These are phyloP conservation scores for Brachymystax lenok DNA, from an alignment of 2,797 vertebrate genomes.

Conservation along the genomic window DNA sequence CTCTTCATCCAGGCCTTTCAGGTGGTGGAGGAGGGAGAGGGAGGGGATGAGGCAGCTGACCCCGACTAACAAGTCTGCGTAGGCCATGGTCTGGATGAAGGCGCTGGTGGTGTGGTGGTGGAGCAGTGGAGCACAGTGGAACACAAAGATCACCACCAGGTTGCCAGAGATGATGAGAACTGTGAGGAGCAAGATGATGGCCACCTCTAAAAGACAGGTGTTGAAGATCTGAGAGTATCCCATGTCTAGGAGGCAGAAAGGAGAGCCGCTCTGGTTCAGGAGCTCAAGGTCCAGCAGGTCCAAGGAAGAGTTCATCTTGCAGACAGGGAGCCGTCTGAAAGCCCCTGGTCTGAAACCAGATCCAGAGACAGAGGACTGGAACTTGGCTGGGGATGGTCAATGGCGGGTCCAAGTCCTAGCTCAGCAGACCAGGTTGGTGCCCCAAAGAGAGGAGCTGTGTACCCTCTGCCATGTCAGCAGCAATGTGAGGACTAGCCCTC, in stretches of 20 bases:
- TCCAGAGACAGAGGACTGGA: slow-evolving; percentile 25
- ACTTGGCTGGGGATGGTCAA: slow-evolving; percentile 12
- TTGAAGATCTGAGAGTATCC: slow-evolving; percentile 86
- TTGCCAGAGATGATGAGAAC: slow-evolving; percentile 95
- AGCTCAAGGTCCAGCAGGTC: slow-evolving; percentile 57
- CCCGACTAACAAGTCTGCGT: slow-evolving; percentile 95
- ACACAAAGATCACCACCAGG: slow-evolving; percentile 95
- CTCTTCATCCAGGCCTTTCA: slow-evolving; percentile 84
- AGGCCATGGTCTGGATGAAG: slow-evolving; percentile 99
- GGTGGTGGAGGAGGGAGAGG: slow-evolving; percentile 88
- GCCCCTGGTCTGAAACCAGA: slow-evolving; percentile 40
- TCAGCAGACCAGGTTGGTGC: slow-evolving; percentile 33
- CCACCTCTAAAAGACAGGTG: slow-evolving; percentile 92
- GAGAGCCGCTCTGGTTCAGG: slow-evolving; percentile 80
- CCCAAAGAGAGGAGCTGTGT: slow-evolving; percentile 25
- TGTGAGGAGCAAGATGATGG: slow-evolving; percentile 90
- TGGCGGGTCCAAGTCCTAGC: slow-evolving; percentile 42
- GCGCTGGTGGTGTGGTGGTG: slow-evolving; percentile 97
- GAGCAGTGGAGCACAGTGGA: slow-evolving; percentile 96
- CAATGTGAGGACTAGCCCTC: slow-evolving; percentile 21
- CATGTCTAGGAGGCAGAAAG: slow-evolving; percentile 91
- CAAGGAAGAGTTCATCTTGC: slow-evolving; percentile 90
- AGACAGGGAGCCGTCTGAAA: slow-evolving; percentile 65
- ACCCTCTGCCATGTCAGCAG: slow-evolving; percentile 45
- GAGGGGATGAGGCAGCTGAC: slow-evolving; percentile 96